Evolutionary conservation across 1,140 invertebrate species (phyloP).

Genomic region (Akabosia matsudoensis): DNA sequence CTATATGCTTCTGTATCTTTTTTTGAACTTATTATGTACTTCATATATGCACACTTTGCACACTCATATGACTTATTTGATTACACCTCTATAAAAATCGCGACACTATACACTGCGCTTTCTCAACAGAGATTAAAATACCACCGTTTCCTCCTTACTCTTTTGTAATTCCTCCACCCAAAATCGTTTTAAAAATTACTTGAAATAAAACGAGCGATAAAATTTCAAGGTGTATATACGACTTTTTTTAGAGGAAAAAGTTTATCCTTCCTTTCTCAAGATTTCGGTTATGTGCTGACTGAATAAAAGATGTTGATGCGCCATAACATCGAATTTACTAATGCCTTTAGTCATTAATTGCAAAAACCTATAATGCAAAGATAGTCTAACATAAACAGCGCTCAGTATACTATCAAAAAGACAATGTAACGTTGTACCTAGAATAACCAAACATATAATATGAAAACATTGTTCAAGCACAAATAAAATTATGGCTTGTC

Average conservation of each 20-base stretch:
- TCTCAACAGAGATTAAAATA: no score
- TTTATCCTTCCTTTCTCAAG: neutral
- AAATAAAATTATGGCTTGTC: neutral
- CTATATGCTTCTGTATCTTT: neutral
- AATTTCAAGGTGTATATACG: neutral
- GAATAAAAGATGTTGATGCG: neutral
- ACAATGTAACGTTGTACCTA: no score
- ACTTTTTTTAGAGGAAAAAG: neutral
- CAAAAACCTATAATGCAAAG: no score
- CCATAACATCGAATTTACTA: no score
- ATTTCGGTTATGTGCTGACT: neutral
- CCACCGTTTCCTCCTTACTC: no score
- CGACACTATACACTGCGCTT: no score
- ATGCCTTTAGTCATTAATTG: no score
- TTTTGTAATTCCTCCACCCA: neutral
- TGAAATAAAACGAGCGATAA: neutral
- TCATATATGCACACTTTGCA: neutral
- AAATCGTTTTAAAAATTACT: neutral
- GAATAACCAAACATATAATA: neutral
- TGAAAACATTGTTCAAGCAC: neutral
- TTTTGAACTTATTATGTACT: neutral
- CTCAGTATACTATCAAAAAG: no score
- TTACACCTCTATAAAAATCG: no score
- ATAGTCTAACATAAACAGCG: no score
- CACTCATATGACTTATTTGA: no score